phyloP scores from a whole-genome alignment of 2,113 vertebrate genomes.

The Coryphaenoides rupestris region DNA sequence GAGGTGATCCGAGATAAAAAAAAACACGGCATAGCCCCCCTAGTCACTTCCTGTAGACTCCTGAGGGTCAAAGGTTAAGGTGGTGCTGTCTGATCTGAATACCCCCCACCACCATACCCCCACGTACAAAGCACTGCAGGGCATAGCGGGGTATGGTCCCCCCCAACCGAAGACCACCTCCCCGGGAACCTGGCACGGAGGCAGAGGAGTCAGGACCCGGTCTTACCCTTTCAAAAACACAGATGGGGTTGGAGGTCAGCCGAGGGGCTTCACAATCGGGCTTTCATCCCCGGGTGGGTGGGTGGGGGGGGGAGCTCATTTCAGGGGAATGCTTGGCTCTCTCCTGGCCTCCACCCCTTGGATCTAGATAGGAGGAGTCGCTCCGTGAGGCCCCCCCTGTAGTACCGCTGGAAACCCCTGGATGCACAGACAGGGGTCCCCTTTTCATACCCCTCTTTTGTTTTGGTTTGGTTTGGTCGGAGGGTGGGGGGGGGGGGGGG shows the following conservation, averaged over 20 bases:
- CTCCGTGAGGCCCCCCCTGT: conserved; percentile 74
- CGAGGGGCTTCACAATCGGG: conserved; percentile 60
- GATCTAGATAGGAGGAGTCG: conserved; percentile 76
- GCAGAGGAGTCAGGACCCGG: conserved; percentile 63
- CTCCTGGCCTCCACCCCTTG: conserved; percentile 44
- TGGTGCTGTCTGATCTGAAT: conserved; percentile 63
- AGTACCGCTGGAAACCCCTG: conserved; percentile 75
- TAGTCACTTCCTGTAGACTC: conserved; percentile 43
- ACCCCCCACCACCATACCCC: conserved; percentile 38
- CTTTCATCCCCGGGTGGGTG: conserved; percentile 79
- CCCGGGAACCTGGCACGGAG: conserved; percentile 60
- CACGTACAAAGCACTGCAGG: conserved; percentile 59
- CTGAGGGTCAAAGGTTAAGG: conserved; percentile 61
- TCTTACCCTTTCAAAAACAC: conserved; percentile 68
- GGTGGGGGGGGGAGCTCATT: conserved; percentile 72
- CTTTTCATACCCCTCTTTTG: conserved; percentile 50
- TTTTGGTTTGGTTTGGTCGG: conserved; percentile 81
- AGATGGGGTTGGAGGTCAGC: conserved; percentile 67
- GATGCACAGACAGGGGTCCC: conserved; percentile 76
- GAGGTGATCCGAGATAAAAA: conserved; percentile 18
- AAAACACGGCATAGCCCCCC: conserved; percentile 34
- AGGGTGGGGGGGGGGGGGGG: too few species aligned
- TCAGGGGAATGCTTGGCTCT: conserved; percentile 71
- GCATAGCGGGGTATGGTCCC: conserved; percentile 58
- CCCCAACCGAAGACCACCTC: conserved; percentile 47